Percentiles rank a stretch among this genome's conserved stretches.
phyloP scores from a whole-genome alignment of 2,797 vertebrate species.

The Galago senegalensis region DNA sequence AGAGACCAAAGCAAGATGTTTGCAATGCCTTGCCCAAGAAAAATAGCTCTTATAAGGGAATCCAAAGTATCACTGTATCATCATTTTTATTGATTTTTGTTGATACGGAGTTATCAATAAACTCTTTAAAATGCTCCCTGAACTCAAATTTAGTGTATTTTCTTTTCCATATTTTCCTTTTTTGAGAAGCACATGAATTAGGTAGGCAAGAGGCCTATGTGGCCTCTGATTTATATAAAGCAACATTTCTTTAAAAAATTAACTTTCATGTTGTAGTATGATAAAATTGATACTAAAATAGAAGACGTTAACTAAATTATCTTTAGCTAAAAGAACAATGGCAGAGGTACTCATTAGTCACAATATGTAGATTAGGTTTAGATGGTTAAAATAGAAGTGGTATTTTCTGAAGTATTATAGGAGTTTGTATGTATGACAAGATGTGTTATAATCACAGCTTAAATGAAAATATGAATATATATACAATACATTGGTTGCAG shows the following conservation, averaged over 20 bases:
- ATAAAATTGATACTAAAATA: constrained; percentile 7
- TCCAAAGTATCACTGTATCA: not conserved
- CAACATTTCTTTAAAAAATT: not conserved
- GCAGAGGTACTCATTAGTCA: constrained; percentile 15
- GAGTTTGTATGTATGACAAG: not conserved
- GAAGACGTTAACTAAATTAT: not conserved
- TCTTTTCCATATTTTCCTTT: not conserved
- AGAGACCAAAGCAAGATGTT: not conserved
- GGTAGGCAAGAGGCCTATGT: not conserved
- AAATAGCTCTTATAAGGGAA: not conserved
- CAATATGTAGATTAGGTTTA: not conserved
- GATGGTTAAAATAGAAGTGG: not conserved
- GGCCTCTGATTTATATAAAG: not conserved
- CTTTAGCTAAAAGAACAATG: not conserved
- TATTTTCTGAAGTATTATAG: not conserved
- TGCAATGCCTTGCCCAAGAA: not conserved
- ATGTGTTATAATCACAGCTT: not conserved
- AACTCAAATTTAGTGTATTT: not conserved
- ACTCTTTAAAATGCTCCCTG: not conserved
- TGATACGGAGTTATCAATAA: not conserved
- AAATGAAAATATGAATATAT: not conserved
- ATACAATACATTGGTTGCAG: not conserved
- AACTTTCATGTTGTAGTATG: not conserved
- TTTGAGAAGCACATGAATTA: not conserved
- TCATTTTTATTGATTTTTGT: not conserved